Evolutionary conservation across 2,888 invertebrate genomes (phyloP), one percentile per base, ranked within the genome.

Genomic region (Arrhopalites spinosus): DNA sequence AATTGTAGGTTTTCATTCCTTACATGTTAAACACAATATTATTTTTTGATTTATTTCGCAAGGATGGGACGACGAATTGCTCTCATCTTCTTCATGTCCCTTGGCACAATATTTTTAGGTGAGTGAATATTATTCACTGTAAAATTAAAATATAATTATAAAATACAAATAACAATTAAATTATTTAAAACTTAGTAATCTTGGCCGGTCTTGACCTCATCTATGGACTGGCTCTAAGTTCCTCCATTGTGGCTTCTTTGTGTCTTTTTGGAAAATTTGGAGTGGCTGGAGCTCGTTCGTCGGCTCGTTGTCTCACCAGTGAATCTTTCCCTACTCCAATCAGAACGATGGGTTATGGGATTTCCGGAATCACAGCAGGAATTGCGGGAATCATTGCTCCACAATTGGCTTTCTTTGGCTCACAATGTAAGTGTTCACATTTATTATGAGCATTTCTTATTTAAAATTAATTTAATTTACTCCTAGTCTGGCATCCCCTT

Each of bases 331-430:
- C 81, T 0, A 81, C 81, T 1, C 45, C 75, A 5, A 76, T 81
- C 27, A 50, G 81, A 36, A 79, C 79, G 0, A 81, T 78, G 76
- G 79, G 81, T 13, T 78, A 78, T 63, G 81, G 78, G 50, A 77
- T 81, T 47, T 72, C 78, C 0, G 78, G 78, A 7, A 66, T 76
- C 13, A 47, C 20, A 53, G 79, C 79, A 13, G 79, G 78, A 3
- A n/a, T 81, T 20, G 81, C 78, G 5, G 79, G 78, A 25, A 79
- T 81, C 50, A n/a, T 81, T 29, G 76, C 81, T 8, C 81, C 81
- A 11, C 81, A 81, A 73, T 71, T 81, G 17, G 79, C 78, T 0
- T 79, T 71, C 71, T 72, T 81, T 53, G 81, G 81, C 17, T 67
- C 78, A 36, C 66, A 66, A 47, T 68, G 53, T 73, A 67, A 67